phyloP scores from a whole-genome alignment of 1,140 invertebrate species.

The Apis florea region DNA sequence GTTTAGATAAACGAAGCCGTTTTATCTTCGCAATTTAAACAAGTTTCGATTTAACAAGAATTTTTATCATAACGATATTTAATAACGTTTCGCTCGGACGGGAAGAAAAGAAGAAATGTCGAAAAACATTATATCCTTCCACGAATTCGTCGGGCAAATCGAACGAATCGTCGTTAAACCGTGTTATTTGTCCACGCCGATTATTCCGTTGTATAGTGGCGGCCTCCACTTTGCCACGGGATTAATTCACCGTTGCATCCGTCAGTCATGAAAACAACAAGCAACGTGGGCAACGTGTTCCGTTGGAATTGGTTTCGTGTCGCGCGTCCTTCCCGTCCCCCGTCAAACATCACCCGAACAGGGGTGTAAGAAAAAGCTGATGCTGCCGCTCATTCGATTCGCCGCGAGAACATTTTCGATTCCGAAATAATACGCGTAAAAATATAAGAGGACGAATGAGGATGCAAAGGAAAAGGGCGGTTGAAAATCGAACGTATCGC shows the following conservation, averaged over 20 bases:
- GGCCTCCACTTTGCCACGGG: slow-evolving; percentile 39
- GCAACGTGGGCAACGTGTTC: slow-evolving; percentile 4
- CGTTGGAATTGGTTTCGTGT: slow-evolving; percentile 15
- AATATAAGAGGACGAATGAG: too few species aligned
- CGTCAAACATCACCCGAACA: too few species aligned
- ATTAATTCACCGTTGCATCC: slow-evolving; percentile 51
- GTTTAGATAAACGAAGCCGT: too few species aligned
- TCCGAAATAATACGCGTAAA: too few species aligned
- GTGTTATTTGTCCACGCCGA: slow-evolving; percentile 44
- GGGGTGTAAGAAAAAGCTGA: too few species aligned
- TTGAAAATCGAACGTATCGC: neutral
- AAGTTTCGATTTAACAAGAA: too few species aligned
- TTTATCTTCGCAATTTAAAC: too few species aligned
- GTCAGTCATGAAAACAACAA: slow-evolving; percentile 63
- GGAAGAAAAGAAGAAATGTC: neutral
- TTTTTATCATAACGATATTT: too few species aligned
- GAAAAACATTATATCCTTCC: neutral
- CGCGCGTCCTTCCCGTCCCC: slow-evolving; percentile 2
- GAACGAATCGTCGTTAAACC: slow-evolving; percentile 42
- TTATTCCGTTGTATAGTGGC: slow-evolving; percentile 55
- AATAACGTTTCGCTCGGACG: neutral
- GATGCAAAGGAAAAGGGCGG: too few species aligned
- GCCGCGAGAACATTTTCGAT: too few species aligned
- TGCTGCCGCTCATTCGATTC: too few species aligned
- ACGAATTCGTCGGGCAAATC: neutral